phyloP scores from a whole-genome alignment of 1,140 invertebrate genomes.

The Probaryconus sp. region DNA sequence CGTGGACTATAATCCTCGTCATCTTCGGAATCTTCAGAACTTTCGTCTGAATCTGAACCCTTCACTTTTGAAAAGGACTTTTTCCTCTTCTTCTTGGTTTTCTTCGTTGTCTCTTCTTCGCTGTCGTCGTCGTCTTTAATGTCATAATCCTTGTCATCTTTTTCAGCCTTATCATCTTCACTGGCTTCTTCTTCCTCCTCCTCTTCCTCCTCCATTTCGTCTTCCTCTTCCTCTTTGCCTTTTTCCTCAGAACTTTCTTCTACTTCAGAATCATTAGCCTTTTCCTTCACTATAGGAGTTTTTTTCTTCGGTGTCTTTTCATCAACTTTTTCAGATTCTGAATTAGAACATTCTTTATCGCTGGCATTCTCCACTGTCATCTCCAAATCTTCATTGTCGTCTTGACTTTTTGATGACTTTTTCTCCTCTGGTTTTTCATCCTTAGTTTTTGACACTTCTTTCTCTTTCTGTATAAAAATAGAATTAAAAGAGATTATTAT shows the following conservation, averaged over 20 bases:
- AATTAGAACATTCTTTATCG: slow-evolving; percentile 71
- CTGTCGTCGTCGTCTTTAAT: slow-evolving; percentile 10
- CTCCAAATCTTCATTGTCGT: slow-evolving; percentile 69
- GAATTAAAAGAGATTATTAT: too few species aligned
- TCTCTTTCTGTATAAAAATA: too few species aligned
- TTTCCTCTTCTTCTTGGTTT: slow-evolving; percentile 57
- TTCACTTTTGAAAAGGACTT: slow-evolving; percentile 62
- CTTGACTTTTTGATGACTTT: slow-evolving; percentile 26
- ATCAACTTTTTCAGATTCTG: slow-evolving; percentile 65
- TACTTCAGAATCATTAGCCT: slow-evolving; percentile 22
- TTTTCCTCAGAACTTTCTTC: too few species aligned
- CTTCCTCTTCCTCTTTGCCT: slow-evolving; percentile 15
- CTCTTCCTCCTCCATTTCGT: slow-evolving; percentile 12
- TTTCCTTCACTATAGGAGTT: slow-evolving; percentile 68
- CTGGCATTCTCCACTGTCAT: slow-evolving; percentile 75
- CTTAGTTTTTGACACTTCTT: too few species aligned
- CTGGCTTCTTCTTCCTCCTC: slow-evolving; percentile 18
- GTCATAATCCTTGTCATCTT: slow-evolving; percentile 4
- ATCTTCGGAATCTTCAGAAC: slow-evolving; percentile 64
- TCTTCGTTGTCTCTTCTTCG: slow-evolving; percentile 34
- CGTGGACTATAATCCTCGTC: slow-evolving; percentile 71
- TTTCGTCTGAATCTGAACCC: slow-evolving; percentile 65
- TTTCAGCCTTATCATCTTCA: slow-evolving; percentile 20
- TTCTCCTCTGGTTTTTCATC: slow-evolving; percentile 31
- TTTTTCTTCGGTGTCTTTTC: slow-evolving; percentile 66